Evolutionary conservation across 2,888 invertebrate species (phyloP).

Genomic region (Synanthedon vespiformis): DNA sequence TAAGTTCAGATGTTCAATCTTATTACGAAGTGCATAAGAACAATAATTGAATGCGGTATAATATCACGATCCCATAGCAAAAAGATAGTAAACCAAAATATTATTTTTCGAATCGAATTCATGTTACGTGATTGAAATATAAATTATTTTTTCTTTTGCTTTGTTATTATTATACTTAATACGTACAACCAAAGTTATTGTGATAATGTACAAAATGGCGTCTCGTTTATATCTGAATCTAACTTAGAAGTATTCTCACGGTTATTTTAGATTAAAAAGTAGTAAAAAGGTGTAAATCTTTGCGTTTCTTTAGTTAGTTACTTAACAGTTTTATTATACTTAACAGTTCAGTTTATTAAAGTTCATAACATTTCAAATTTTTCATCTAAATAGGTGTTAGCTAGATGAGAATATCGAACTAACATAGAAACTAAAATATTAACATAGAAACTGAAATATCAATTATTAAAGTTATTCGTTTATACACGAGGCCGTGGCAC

Average conservation of each 20-base stretch:
- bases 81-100: neutral
- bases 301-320: no score
- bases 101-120: neutral
- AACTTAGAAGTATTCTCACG: no score
- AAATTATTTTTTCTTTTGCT: no score
- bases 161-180: no score
- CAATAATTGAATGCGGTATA: constrained; percentile 10
- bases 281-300: no score
- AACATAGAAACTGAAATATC: neutral
- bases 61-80: neutral
- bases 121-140: no score
- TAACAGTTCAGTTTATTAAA: neutral
- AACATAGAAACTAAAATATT: neutral
- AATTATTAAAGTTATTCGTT: constrained; percentile 10
- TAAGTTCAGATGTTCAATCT: constrained; percentile 13
- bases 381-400: no score
- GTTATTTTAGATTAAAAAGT: no score
- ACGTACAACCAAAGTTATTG: no score
- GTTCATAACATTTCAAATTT: neutral
- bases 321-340: no score
- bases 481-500: constrained; percentile 5
- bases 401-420: neutral
- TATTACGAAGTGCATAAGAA: constrained; percentile 12
- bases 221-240: no score
- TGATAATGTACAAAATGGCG: no score